phyloP scores from a whole-genome alignment of 2,888 invertebrate genomes.

The Drosophila macrothrix region DNA sequence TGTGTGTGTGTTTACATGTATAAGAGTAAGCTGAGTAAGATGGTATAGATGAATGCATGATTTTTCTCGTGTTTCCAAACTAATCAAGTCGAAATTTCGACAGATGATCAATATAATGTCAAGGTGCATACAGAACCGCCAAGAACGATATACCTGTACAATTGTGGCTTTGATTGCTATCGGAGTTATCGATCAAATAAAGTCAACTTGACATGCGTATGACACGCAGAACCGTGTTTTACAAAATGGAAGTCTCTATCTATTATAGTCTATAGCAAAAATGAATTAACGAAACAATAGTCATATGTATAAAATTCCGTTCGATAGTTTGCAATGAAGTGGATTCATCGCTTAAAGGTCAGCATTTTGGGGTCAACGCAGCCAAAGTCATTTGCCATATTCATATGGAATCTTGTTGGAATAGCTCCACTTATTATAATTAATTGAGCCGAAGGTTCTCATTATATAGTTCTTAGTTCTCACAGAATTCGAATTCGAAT shows the following conservation, averaged over 20 bases:
- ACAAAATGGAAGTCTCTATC: too few species aligned
- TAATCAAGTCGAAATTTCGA: not conserved
- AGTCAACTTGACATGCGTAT: not conserved
- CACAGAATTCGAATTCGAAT: conserved; percentile 30
- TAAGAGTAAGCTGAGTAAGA: not conserved
- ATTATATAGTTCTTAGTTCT: conserved; percentile 24
- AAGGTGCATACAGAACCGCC: not conserved
- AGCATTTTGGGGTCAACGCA: conserved; percentile 26
- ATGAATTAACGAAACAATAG: not conserved
- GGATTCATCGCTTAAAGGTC: conserved; percentile 26
- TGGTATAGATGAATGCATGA: not conserved
- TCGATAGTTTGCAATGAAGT: not conserved
- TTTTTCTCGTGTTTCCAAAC: not conserved
- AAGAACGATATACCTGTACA: not conserved
- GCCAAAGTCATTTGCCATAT: conserved; percentile 25
- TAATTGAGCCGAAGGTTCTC: conserved; percentile 42
- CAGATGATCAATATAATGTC: not conserved
- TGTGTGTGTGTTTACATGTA: too few species aligned
- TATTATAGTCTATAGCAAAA: not conserved
- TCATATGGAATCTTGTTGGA: conserved; percentile 37
- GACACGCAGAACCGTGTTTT: too few species aligned
- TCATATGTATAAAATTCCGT: not conserved
- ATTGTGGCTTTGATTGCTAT: not conserved
- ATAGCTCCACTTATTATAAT: conserved; percentile 47
- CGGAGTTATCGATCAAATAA: not conserved